These are phyloP conservation scores for Diplolepis rosae DNA, from an alignment of 2,888 invertebrate species.

Conservation along the genomic window DNA sequence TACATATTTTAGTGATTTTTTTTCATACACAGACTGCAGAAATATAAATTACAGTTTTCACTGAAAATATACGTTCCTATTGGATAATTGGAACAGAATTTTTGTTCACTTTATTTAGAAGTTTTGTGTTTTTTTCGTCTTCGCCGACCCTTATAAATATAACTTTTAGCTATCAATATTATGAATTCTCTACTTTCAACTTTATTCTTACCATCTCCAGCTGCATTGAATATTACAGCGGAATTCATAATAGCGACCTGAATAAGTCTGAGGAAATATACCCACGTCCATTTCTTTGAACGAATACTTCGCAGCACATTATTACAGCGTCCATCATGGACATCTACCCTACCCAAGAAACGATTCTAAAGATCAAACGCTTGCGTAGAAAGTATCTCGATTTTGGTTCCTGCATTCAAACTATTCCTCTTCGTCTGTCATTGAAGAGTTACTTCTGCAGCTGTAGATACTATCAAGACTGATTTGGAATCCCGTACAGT, in stretches of 20 bases:
- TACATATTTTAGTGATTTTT: conserved; percentile 26
- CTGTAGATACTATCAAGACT: too few relatives aligned
- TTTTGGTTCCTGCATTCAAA: too few relatives aligned
- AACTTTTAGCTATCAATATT: conserved; percentile 36
- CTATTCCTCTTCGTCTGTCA: too few relatives aligned
- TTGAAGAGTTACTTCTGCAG: too few relatives aligned
- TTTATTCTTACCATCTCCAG: conserved; percentile 5
- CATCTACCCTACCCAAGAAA: too few relatives aligned
- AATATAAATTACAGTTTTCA: not conserved
- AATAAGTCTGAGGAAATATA: conserved; percentile 40
- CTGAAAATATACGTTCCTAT: conserved; percentile 29
- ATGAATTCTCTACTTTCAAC: conserved; percentile 23
- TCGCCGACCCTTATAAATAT: conserved; percentile 30
- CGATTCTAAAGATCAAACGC: conserved; percentile 42
- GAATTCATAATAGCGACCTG: conserved; percentile 43
- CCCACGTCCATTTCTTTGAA: conserved; percentile 46
- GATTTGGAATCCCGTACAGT: conserved; percentile 49
- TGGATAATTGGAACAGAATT: conserved; percentile 33
- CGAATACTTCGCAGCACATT: conserved; percentile 41
- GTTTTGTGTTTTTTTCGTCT: conserved; percentile 26
- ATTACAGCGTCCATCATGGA: conserved; percentile 37
- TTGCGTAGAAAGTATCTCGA: too few relatives aligned
- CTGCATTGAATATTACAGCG: conserved; percentile 38
- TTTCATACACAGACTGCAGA: conserved; percentile 24
- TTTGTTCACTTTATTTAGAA: conserved; percentile 33